Evolutionary conservation across 2,888 invertebrate genomes (phyloP).

Genomic region (Chironomus tentans): DNA sequence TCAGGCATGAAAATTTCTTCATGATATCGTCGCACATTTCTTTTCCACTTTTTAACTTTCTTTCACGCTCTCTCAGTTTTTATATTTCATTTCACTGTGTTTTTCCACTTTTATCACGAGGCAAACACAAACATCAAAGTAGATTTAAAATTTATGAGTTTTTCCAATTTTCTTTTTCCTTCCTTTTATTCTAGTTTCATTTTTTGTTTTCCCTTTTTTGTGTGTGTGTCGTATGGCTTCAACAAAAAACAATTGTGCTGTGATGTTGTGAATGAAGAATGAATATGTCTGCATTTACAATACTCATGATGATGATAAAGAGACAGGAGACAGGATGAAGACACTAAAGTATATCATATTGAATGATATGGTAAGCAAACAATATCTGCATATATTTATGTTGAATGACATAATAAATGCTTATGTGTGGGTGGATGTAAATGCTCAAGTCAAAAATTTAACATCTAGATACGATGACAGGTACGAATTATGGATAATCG

Average conservation of each 20-base stretch:
- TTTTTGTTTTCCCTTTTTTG: neutral
- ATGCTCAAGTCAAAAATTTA: too few species aligned
- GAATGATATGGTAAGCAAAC: neutral
- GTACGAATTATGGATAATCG: too few species aligned
- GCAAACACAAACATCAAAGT: constrained; percentile 24
- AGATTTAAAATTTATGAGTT: constrained; percentile 27
- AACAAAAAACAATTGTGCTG: neutral
- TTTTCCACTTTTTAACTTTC: neutral
- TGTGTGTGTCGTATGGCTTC: neutral
- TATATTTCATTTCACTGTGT: neutral
- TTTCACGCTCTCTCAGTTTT: neutral
- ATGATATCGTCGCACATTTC: neutral
- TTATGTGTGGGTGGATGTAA: neutral
- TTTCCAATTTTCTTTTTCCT: neutral
- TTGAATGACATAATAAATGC: neutral
- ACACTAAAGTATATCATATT: neutral
- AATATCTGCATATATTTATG: neutral
- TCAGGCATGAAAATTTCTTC: constrained; percentile 15
- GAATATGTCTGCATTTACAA: neutral
- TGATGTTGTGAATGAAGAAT: neutral
- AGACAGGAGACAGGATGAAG: neutral
- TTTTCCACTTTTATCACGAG: constrained; percentile 1
- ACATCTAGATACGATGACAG: too few species aligned
- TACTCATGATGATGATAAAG: neutral
- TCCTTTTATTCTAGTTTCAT: neutral